These are phyloP conservation scores for Micronycteris hirsuta DNA, from an alignment of 2,113 vertebrate species.

Conservation along the genomic window DNA sequence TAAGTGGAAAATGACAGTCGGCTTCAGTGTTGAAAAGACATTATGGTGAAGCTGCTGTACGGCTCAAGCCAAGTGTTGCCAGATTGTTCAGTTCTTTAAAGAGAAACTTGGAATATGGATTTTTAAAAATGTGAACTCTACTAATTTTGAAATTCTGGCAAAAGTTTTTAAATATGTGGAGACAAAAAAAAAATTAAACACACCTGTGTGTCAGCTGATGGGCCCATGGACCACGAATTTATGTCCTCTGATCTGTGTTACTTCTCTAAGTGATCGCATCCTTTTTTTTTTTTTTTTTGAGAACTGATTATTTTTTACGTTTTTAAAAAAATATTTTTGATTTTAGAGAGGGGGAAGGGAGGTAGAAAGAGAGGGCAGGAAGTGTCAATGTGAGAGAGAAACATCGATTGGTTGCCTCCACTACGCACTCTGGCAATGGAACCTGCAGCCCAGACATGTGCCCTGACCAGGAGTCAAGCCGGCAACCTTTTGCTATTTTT, in stretches of 20 bases:
- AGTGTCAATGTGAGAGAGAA: too few relatives aligned
- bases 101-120: background rate
- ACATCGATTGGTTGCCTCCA: too few relatives aligned
- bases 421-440: too few relatives aligned
- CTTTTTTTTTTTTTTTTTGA: background rate
- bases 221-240: background rate
- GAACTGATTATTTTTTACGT: background rate
- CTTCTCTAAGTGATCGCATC: background rate
- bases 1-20: background rate
- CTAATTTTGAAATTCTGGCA: conserved; percentile 8
- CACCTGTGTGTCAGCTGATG: background rate
- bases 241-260: background rate
- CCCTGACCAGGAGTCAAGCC: too few relatives aligned
- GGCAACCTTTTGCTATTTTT: too few relatives aligned
- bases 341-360: too few relatives aligned
- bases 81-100: background rate
- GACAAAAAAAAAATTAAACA: background rate
- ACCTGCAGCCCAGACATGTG: too few relatives aligned
- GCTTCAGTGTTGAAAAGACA: background rate
- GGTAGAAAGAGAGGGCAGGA: too few relatives aligned
- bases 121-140: background rate
- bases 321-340: too few relatives aligned
- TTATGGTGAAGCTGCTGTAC: background rate
- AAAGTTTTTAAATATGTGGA: background rate
- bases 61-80: conserved; percentile 3